Evolutionary conservation across 2,797 vertebrate genomes (phyloP).

Genomic region (Sebastes kiyomatsui): DNA sequence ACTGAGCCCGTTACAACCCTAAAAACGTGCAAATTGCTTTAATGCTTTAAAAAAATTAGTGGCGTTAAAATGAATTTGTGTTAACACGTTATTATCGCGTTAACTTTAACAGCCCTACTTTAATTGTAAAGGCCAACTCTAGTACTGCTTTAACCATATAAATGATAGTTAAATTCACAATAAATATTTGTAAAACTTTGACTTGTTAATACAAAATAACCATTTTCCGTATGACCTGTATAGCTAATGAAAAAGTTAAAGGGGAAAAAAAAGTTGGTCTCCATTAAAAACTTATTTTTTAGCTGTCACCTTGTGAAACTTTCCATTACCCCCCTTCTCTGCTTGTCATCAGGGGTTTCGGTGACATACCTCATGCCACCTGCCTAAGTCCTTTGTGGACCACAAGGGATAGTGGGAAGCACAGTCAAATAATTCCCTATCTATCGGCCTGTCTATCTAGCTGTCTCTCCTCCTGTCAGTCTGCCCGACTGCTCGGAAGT

Average conservation of each 20-base stretch:
- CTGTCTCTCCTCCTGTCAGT: constrained; percentile 47
- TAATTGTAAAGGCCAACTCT: background rate
- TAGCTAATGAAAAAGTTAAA: background rate
- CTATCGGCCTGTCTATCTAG: constrained; percentile 37
- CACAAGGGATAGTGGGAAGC: constrained; percentile 25
- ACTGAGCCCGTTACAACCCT: too few species aligned
- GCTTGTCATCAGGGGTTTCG: constrained; percentile 37
- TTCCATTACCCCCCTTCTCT: constrained; percentile 10
- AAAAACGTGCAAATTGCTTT: fast-evolving
- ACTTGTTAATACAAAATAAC: background rate
- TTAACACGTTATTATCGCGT: too few species aligned
- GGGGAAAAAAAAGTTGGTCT: background rate
- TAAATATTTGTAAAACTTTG: background rate
- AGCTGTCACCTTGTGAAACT: constrained; percentile 39
- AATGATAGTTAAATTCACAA: background rate
- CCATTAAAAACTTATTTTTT: background rate
- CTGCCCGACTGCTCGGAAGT: constrained; percentile 38
- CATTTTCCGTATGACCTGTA: background rate
- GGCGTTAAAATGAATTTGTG: too few species aligned
- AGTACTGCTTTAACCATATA: background rate
- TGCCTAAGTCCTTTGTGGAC: constrained; percentile 38
- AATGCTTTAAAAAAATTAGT: too few species aligned
- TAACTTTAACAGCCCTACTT: background rate
- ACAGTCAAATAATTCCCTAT: constrained; percentile 51
- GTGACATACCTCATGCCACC: constrained; percentile 43